Percentiles rank a stretch among this genome's conserved stretches.
These are phyloP conservation scores for Druon quercuslanigerum DNA, from an alignment of 1,140 invertebrate species.

Conservation along the genomic window DNA sequence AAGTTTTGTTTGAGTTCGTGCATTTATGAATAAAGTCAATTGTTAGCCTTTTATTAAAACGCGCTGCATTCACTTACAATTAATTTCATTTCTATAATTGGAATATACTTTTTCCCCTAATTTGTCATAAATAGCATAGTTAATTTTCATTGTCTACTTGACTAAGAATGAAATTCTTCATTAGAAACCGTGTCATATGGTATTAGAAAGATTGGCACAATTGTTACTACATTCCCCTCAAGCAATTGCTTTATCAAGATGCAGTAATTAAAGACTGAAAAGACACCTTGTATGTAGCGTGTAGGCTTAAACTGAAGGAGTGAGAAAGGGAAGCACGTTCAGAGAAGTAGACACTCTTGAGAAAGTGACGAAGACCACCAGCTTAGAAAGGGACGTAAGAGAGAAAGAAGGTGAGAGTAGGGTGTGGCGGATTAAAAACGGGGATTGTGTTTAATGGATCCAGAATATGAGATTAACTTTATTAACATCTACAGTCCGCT, in stretches of 20 bases:
- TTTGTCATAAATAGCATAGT: neutral
- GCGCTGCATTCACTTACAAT: too few relatives aligned
- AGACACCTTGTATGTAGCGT: constrained; percentile 1
- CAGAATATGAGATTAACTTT: too few relatives aligned
- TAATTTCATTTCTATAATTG: too few relatives aligned
- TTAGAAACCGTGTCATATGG: constrained; percentile 1
- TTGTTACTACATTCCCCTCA: constrained; percentile 14
- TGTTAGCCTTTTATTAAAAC: too few relatives aligned
- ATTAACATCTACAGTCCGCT: too few relatives aligned
- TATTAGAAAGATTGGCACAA: neutral
- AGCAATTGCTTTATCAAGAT: constrained; percentile 28
- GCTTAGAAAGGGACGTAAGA: neutral
- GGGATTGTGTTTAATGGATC: neutral
- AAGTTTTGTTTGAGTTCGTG: too few relatives aligned
- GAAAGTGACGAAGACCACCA: constrained; percentile 8
- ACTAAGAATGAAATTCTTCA: constrained; percentile 9
- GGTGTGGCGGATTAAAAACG: neutral
- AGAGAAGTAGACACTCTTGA: neutral
- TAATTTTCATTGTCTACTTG: constrained; percentile 12
- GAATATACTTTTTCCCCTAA: too few relatives aligned
- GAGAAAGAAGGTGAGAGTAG: neutral
- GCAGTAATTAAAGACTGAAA: constrained; percentile 19
- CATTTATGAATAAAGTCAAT: too few relatives aligned
- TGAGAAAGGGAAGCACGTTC: constrained; percentile 5
- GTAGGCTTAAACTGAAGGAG: neutral